Conservation (phyloP, 2,113 vertebrate species). For the Rana temporaria region DNA sequence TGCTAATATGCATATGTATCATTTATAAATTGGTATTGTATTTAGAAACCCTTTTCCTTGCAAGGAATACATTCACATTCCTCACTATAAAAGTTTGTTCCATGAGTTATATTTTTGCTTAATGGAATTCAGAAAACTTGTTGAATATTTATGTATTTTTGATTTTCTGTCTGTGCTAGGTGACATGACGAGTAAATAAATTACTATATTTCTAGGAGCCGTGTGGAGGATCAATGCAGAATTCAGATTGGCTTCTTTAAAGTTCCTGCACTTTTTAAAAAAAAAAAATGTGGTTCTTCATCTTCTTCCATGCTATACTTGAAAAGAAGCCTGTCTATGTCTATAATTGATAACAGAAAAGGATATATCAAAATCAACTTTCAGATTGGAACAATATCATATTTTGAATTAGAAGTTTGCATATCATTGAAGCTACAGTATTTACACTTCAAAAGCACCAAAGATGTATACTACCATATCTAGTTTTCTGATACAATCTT, state of each 20-base stretch:
- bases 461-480: constrained; percentile 10
- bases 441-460: constrained; percentile 21
- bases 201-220: constrained; percentile 39
- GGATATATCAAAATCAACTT: constrained; percentile 26
- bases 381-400: constrained; percentile 22
- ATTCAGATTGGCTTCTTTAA: constrained; percentile 52
- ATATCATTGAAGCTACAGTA: constrained; percentile 21
- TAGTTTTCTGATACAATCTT: constrained; percentile 25
- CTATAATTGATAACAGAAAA: constrained; percentile 49
- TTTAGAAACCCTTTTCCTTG: too few species aligned
- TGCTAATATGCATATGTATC: too few species aligned
- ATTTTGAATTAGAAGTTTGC: constrained; percentile 25
- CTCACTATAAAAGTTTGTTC: constrained; percentile 16
- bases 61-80: neutral
- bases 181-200: constrained; percentile 53
- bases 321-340: constrained; percentile 33
- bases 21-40: too few species aligned
- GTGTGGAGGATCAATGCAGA: constrained; percentile 42
- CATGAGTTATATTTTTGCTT: constrained; percentile 43
- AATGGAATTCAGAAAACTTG: constrained; percentile 41
- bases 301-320: constrained; percentile 25
- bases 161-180: constrained; percentile 48
- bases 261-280: constrained; percentile 9
- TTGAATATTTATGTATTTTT: constrained; percentile 56
- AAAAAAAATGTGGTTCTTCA: constrained; percentile 3